Percentiles rank a stretch among this genome's conserved stretches.
phyloP scores from a whole-genome alignment of 1,140 invertebrate species.

The Elymnias hypermnestra region DNA sequence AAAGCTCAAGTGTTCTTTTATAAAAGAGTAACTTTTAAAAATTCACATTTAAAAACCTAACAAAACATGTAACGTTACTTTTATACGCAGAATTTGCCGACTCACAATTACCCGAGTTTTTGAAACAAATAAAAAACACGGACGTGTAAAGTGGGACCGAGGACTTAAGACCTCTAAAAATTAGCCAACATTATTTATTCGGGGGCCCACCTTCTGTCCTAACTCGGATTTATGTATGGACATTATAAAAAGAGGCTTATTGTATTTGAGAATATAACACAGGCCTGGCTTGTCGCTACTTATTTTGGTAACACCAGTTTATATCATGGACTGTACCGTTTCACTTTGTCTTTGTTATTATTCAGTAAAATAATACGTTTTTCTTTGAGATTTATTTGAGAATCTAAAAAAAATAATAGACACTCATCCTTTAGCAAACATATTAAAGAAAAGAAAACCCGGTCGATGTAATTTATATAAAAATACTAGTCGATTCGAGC shows the following conservation, averaged over 20 bases:
- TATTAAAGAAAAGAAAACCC: too few relatives aligned
- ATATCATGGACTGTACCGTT: conserved; percentile 1
- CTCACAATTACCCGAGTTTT: conserved; percentile 60
- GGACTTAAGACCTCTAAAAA: conserved; percentile 66
- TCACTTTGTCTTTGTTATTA: conserved; percentile 7
- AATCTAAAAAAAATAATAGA: too few relatives aligned
- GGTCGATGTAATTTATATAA: too few relatives aligned
- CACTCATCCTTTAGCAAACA: too few relatives aligned
- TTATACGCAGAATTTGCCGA: conserved; percentile 32
- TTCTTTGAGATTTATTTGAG: too few relatives aligned
- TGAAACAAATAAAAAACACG: conserved; percentile 57
- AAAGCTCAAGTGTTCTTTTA: too few relatives aligned
- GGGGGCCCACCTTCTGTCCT: conserved; percentile 53
- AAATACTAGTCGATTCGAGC: too few relatives aligned
- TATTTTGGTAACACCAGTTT: conserved; percentile 7
- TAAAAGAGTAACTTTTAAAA: background rate
- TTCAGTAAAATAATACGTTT: background rate
- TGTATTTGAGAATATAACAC: conserved; percentile 30
- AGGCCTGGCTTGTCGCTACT: conserved; percentile 24
- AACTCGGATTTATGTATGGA: conserved; percentile 67
- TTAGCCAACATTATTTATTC: conserved; percentile 63
- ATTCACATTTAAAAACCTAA: background rate
- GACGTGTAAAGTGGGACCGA: conserved; percentile 46
- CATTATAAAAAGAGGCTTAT: conserved; percentile 59
- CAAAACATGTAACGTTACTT: conserved; percentile 4